phyloP scores from a whole-genome alignment of 1,140 invertebrate genomes.

The Rhyzopertha dominica region DNA sequence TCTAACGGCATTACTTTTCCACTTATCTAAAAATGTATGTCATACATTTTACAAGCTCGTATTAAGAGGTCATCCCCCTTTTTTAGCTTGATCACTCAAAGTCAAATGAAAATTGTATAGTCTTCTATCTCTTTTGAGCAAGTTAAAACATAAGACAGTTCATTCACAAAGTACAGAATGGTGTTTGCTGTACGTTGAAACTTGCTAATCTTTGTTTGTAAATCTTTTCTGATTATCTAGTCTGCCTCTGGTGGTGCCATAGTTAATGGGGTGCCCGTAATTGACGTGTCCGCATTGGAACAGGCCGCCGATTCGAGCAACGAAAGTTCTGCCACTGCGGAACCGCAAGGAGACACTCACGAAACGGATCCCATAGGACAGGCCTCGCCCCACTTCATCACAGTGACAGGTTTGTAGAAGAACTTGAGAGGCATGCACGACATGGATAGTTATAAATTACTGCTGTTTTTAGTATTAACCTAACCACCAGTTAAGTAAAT shows the following conservation, averaged over 20 bases:
- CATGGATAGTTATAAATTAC: not conserved
- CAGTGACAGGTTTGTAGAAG: constrained; percentile 40
- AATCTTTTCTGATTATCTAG: constrained; percentile 12
- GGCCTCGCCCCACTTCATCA: constrained; percentile 43
- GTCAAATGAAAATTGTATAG: too few relatives aligned
- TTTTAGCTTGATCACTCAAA: too few relatives aligned
- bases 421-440: too few relatives aligned
- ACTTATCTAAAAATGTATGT: too few relatives aligned
- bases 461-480: too few relatives aligned
- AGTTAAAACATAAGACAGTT: too few relatives aligned
- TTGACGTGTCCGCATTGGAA: constrained; percentile 42
- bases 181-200: not conserved
- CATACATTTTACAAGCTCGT: too few relatives aligned
- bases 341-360: constrained; percentile 37
- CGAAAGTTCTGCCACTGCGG: constrained; percentile 41
- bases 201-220: too few relatives aligned
- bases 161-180: not conserved
- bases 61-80: too few relatives aligned
- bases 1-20: too few relatives aligned
- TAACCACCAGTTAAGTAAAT: too few relatives aligned
- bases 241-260: constrained; percentile 28
- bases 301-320: constrained; percentile 44
- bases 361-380: constrained; percentile 39
- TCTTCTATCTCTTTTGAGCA: too few relatives aligned
- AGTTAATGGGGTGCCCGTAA: constrained; percentile 44